Evolutionary conservation across 2,888 invertebrate species (phyloP), one percentile per base, ranked within the genome.

Genomic region (Pheosia tremula): DNA sequence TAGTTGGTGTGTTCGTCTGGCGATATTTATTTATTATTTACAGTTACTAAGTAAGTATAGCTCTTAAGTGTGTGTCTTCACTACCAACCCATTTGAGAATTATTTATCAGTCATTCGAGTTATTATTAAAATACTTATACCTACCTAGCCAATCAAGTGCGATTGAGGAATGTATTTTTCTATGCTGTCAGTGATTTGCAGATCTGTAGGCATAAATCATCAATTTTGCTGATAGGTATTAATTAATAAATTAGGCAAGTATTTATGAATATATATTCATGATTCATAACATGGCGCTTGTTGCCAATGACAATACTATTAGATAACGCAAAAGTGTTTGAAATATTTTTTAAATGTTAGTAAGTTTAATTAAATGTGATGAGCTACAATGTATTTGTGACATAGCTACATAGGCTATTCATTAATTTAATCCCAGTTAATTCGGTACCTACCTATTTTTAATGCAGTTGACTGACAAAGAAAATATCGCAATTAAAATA

Each of bases 271-370:
- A 65, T 66, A 65, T 59, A 58, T 62, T 53, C 37, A 62, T 63
- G 49, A 59, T 68, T 76, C 69, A 56, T 64, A 73, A 66, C 53
- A 69, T 71, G 79, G 82, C 80, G 82, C 74, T 72, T 71, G 74
- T 88, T 87, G 87, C 87, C 88, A 89, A 84, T 88, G 90, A 89
- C 88, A 89, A 89, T 88, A 89, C 79, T 58, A 74, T 50, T 55
- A 55, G 39, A 11, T 39, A 24, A 50, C 24, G 24, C 8, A 50
- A 7, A 10, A 43, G 8, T 43, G 41, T 41, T 41, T 0, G 2
- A 41, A 41, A 41, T 5, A 41, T 41, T 7, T 41, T 9, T 9
- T 43, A 8, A 43, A 9, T 47, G 47, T 47, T 41, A 41, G 8
- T 41, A 41, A 47, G 4, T 11, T 4, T n/a, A n/a, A 47, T 11